Evolutionary conservation across 1,140 invertebrate species (phyloP).

Genomic region (Prorops nasuta): DNA sequence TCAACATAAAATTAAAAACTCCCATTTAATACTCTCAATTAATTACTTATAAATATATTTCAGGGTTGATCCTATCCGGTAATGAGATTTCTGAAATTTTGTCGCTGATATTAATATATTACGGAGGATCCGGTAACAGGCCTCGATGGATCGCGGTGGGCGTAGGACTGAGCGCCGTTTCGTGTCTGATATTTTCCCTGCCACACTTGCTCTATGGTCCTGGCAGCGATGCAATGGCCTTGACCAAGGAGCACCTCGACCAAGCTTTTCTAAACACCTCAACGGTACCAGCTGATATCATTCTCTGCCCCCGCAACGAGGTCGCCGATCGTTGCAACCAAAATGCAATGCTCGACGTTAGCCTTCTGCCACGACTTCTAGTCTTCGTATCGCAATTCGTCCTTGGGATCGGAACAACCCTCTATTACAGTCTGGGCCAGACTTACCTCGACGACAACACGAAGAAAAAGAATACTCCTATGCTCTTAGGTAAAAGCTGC

Average conservation of each 20-base stretch:
- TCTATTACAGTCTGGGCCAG: conserved; percentile 68
- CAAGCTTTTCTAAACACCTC: conserved; percentile 36
- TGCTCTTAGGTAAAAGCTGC: conserved; percentile 59
- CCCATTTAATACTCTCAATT: too few species aligned
- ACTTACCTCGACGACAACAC: conserved; percentile 72
- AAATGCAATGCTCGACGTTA: conserved; percentile 46
- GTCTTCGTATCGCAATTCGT: conserved; percentile 71
- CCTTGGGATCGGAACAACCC: conserved; percentile 67
- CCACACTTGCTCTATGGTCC: conserved; percentile 71
- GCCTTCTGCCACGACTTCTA: conserved; percentile 60
- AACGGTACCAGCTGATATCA: conserved; percentile 22
- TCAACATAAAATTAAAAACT: too few species aligned
- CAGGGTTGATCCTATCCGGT: conserved; percentile 68
- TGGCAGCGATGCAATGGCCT: conserved; percentile 56
- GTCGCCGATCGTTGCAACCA: conserved; percentile 52
- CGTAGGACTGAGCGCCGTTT: conserved; percentile 62
- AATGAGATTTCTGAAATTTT: conserved; percentile 73
- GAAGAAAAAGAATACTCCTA: conserved; percentile 66
- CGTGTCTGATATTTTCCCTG: conserved; percentile 64
- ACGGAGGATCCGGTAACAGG: conserved; percentile 61
- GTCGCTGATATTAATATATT: conserved; percentile 61
- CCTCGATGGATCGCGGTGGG: conserved; percentile 68
- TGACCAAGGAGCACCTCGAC: conserved; percentile 53
- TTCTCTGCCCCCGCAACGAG: conserved; percentile 33
- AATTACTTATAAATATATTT: too few species aligned